Conservation (phyloP, 2,888 invertebrate genomes). For the Leptinotarsa tumamoca region DNA sequence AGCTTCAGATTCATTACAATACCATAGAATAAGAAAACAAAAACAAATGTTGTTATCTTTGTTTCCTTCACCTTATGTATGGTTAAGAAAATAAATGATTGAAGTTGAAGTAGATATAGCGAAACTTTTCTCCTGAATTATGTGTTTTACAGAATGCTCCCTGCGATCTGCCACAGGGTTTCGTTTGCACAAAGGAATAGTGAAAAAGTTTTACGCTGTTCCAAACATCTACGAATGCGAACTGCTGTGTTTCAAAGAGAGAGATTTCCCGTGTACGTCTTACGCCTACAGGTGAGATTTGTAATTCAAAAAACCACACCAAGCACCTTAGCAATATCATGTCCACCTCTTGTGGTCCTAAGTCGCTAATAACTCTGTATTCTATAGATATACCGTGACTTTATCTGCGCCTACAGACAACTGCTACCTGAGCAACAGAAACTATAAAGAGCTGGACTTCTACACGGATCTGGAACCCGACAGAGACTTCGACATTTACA, state of each 20-base stretch:
- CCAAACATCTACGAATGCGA: constrained; percentile 83
- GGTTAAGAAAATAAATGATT: too few species aligned
- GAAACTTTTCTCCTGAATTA: not conserved
- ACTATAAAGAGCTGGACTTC: constrained; percentile 77
- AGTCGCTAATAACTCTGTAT: too few species aligned
- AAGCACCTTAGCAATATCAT: too few species aligned
- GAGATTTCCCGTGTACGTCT: constrained; percentile 79
- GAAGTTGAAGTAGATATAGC: too few species aligned
- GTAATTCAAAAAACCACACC: too few species aligned
- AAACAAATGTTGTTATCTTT: too few species aligned
- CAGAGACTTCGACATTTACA: constrained; percentile 83
- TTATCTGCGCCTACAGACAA: constrained; percentile 75
- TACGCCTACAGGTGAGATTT: constrained; percentile 78
- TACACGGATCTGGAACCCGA: constrained; percentile 81
- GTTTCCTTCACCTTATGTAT: too few species aligned
- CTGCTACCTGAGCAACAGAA: constrained; percentile 80
- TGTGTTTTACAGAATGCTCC: constrained; percentile 74
- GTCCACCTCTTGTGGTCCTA: too few species aligned
- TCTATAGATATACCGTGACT: constrained; percentile 54
- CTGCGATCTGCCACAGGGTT: constrained; percentile 81
- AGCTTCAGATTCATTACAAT: too few species aligned
- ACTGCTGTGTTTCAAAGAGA: constrained; percentile 77
- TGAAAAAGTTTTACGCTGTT: constrained; percentile 75
- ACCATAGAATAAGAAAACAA: too few species aligned
- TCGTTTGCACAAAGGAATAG: constrained; percentile 76